These are phyloP conservation scores for Drosophila teissieri DNA, from an alignment of 1,140 invertebrate genomes.

Conservation along the genomic window DNA sequence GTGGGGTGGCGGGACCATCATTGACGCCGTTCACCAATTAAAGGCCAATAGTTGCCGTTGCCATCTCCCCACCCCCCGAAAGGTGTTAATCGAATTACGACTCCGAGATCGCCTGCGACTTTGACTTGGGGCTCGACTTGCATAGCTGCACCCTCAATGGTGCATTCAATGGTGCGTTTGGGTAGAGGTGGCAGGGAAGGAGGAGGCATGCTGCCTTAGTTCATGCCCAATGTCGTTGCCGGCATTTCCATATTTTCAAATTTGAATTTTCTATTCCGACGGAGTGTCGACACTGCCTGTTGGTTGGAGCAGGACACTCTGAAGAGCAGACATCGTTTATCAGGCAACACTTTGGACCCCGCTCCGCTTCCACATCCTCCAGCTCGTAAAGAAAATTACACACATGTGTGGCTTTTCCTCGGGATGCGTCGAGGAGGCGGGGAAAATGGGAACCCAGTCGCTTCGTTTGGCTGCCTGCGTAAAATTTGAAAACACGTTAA, in stretches of 20 bases:
- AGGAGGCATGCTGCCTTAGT: slow-evolving; percentile 28
- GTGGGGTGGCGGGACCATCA: slow-evolving; percentile 42
- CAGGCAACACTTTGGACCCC: slow-evolving; percentile 58
- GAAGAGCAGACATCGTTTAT: slow-evolving; percentile 63
- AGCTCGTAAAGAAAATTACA: slow-evolving; percentile 75
- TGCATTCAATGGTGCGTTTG: slow-evolving; percentile 4
- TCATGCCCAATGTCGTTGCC: slow-evolving; percentile 40
- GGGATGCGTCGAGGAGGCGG: slow-evolving; percentile 5
- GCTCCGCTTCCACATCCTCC: not conserved
- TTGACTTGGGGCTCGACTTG: slow-evolving; percentile 12
- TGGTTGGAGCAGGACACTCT: slow-evolving; percentile 11
- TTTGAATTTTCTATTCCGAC: slow-evolving; percentile 76
- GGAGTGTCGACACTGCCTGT: slow-evolving; percentile 23
- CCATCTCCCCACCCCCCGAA: slow-evolving; percentile 38
- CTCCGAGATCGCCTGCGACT: slow-evolving; percentile 29
- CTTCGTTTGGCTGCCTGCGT: slow-evolving; percentile 61
- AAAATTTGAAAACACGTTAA: slow-evolving; percentile 71
- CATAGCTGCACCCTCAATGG: slow-evolving; percentile 43
- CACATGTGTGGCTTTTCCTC: slow-evolving; percentile 74
- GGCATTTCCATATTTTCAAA: slow-evolving; percentile 80
- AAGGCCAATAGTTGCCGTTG: slow-evolving; percentile 65
- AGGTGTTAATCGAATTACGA: slow-evolving; percentile 82
- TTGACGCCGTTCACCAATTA: slow-evolving; percentile 74
- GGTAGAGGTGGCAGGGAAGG: not conserved
- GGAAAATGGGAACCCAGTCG: slow-evolving; percentile 21